phyloP scores from a whole-genome alignment of 2,113 vertebrate genomes.

The Nothoprocta pentlandii region DNA sequence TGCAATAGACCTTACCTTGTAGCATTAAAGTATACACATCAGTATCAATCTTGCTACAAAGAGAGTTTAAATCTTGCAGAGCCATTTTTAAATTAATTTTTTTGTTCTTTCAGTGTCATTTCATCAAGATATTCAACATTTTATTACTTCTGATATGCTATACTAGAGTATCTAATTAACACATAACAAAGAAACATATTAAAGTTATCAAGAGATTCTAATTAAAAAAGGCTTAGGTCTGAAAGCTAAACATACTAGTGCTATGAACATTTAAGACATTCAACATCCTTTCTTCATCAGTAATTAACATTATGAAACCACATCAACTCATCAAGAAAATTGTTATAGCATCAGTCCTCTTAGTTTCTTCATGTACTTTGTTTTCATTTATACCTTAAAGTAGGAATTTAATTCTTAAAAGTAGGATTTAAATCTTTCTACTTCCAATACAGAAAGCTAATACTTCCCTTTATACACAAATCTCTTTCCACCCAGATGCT shows the following conservation, averaged over 20 bases:
- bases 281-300: not conserved
- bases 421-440: not conserved
- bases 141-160: not conserved
- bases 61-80: not conserved
- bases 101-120: not conserved
- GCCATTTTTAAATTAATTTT: not conserved
- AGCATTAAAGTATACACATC: not conserved
- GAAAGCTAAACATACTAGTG: not conserved
- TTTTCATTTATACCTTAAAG: not conserved
- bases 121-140: not conserved
- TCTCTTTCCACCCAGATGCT: not conserved
- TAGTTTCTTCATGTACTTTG: not conserved
- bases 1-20: not conserved
- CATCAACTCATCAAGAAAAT: not conserved
- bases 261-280: not conserved
- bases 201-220: not conserved
- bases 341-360: not conserved
- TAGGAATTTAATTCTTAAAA: too few relatives aligned
- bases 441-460: not conserved
- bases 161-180: not conserved
- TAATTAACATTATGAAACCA: not conserved
- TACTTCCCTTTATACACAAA: not conserved
- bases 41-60: fast-evolving
- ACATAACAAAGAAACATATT: not conserved
- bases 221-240: not conserved